Evolutionary conservation across 2,797 vertebrate genomes (phyloP).

Genomic region (Psittacula echo): DNA sequence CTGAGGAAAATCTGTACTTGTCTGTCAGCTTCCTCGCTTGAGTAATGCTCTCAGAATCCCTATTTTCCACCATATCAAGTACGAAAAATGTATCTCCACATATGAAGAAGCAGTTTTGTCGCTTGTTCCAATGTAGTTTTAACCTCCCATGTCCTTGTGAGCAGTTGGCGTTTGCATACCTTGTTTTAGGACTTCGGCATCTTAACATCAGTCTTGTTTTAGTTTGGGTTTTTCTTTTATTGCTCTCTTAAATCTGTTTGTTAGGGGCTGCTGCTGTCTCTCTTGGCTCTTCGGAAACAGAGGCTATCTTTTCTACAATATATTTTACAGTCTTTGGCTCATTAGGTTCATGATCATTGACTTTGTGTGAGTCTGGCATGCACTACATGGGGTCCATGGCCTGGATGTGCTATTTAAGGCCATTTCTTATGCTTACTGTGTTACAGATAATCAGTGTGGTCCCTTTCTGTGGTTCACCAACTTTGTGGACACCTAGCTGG

Average conservation of each 20-base stretch:
- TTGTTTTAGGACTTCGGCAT: background rate
- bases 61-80: background rate
- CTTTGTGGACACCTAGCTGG: background rate
- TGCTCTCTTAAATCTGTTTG: accelerated
- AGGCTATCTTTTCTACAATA: background rate
- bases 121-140: background rate
- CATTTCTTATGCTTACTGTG: background rate
- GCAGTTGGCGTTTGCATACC: background rate
- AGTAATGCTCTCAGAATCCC: background rate
- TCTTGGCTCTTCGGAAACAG: background rate
- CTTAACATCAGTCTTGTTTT: background rate
- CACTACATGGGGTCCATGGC: background rate
- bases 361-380: background rate
- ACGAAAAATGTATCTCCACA: background rate
- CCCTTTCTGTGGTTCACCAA: background rate
- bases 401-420: background rate
- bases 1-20: background rate
- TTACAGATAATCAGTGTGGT: background rate
- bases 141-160: background rate
- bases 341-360: background rate
- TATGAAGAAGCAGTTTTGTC: background rate
- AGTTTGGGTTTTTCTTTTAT: background rate
- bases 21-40: background rate
- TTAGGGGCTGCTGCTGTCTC: background rate
- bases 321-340: background rate